A percentile compares a stretch with the other conserved stretches of the same genome.
Evolutionary conservation across 2,888 invertebrate genomes (phyloP).

Genomic region (Volucella zonaria): DNA sequence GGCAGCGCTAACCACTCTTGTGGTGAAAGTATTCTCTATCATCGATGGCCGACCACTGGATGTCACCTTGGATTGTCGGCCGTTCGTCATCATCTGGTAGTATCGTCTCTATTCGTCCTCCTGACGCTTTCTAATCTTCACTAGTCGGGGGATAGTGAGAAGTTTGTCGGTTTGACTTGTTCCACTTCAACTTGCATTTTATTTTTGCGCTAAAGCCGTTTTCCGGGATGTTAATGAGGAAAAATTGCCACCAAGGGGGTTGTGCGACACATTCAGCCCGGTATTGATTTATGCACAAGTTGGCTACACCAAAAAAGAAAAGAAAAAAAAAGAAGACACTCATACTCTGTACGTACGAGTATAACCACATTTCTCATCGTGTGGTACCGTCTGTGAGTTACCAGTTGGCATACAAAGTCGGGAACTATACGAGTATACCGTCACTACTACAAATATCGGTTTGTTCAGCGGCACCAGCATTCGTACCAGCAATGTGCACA

Average conservation of each 20-base stretch:
- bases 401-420: conserved; percentile 12
- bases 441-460: background rate
- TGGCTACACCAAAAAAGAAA: background rate
- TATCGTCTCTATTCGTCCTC: too few relatives aligned
- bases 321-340: background rate
- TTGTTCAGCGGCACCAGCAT: background rate
- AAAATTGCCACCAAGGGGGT: conserved; percentile 2
- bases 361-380: conserved; percentile 20
- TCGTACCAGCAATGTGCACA: conserved; percentile 21
- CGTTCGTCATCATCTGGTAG: background rate
- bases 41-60: conserved; percentile 5
- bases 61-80: background rate
- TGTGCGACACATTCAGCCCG: background rate
- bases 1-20: conserved; percentile 6
- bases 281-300: conserved; percentile 39
- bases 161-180: conserved; percentile 18
- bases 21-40: conserved; percentile 63
- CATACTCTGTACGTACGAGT: background rate
- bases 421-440: background rate
- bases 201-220: conserved; percentile 13
- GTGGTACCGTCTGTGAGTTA: background rate
- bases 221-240: conserved; percentile 32
- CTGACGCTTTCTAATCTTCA: conserved; percentile 45
- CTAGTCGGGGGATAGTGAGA: conserved; percentile 3
- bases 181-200: conserved; percentile 8